These are phyloP conservation scores for Nothobranchius furzeri DNA, from an alignment of 2,113 vertebrate species.

Conservation along the genomic window DNA sequence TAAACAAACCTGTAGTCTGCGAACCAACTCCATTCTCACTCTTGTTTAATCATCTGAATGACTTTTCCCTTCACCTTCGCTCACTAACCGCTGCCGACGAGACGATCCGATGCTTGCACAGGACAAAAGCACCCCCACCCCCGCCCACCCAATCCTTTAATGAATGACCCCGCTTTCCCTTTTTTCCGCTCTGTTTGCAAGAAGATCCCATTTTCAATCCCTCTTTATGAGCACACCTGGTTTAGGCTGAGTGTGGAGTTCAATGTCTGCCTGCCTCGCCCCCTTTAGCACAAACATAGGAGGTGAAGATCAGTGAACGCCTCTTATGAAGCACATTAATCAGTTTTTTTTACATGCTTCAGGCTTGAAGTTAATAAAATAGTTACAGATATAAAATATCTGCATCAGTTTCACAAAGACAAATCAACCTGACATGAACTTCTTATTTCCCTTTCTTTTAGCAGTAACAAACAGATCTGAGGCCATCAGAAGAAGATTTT, in stretches of 20 bases:
- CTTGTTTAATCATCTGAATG: too few relatives aligned
- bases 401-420: too few relatives aligned
- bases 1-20: too few relatives aligned
- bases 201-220: slow-evolving; percentile 51
- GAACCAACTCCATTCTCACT: too few relatives aligned
- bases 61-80: too few relatives aligned
- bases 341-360: slow-evolving; percentile 4
- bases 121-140: slow-evolving; percentile 42
- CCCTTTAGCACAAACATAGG: slow-evolving; percentile 3
- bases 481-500: too few relatives aligned
- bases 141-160: slow-evolving; percentile 34
- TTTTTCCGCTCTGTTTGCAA: slow-evolving; percentile 29
- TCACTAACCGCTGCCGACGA: not conserved
- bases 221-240: slow-evolving; percentile 50
- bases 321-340: slow-evolving; percentile 1
- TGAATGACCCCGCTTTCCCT: slow-evolving; percentile 57
- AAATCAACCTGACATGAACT: too few relatives aligned
- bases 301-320: slow-evolving; percentile 37
- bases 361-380: slow-evolving; percentile 3
- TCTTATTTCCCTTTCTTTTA: too few relatives aligned
- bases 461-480: too few relatives aligned
- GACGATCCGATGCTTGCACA: slow-evolving; percentile 40
- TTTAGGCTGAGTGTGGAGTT: slow-evolving; percentile 37
- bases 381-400: too few relatives aligned
- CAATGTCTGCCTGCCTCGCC: slow-evolving; percentile 47